Conservation (phyloP, 2,797 vertebrate species). For the Acipenser oxyrinchus region DNA sequence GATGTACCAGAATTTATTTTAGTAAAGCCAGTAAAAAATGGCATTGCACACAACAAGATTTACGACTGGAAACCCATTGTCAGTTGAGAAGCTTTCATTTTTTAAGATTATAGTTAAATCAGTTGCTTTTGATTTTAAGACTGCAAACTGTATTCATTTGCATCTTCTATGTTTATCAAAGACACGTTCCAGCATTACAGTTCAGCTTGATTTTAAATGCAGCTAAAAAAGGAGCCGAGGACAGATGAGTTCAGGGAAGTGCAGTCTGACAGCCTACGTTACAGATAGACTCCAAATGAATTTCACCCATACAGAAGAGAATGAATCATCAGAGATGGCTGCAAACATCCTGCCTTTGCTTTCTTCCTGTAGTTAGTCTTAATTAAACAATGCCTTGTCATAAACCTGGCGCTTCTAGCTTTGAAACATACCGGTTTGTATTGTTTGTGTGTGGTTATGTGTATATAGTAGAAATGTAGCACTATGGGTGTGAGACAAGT, state of each 20-base stretch:
- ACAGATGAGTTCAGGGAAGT: conserved; percentile 38
- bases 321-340: conserved; percentile 53
- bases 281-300: conserved; percentile 53
- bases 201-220: conserved; percentile 63
- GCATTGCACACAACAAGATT: conserved; percentile 32
- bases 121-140: conserved; percentile 45
- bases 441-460: too few species aligned
- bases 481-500: too few species aligned
- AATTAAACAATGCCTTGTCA: conserved; percentile 1
- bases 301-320: conserved; percentile 57
- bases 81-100: conserved; percentile 22
- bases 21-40: conserved; percentile 4
- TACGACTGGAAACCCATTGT: conserved; percentile 30
- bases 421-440: too few species aligned
- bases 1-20: conserved; percentile 32
- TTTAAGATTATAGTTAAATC: conserved; percentile 43
- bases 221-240: conserved; percentile 39
- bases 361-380: conserved; percentile 11
- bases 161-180: conserved; percentile 73
- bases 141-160: conserved; percentile 51
- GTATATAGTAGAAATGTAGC: too few species aligned
- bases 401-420: too few species aligned
- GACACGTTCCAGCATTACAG: conserved; percentile 55
- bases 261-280: conserved; percentile 47
- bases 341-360: conserved; percentile 18